These are phyloP conservation scores for Bombycilla garrulus DNA, from an alignment of 2,113 vertebrate species.

Conservation along the genomic window DNA sequence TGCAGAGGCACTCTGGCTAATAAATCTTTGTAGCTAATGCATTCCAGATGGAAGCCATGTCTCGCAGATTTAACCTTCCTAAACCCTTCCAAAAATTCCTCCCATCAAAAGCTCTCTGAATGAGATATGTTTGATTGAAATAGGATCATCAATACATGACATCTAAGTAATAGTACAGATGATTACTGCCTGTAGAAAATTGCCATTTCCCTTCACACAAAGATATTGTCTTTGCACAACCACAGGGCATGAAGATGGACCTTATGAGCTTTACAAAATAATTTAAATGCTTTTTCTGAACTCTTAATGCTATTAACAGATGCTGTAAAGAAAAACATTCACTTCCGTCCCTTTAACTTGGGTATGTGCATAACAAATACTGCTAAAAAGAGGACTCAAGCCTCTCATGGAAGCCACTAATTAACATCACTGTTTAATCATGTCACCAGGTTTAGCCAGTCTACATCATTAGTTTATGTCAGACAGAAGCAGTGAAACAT, in stretches of 20 bases:
- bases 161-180: conserved; percentile 78
- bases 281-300: conserved; percentile 54
- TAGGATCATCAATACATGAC: conserved; percentile 82
- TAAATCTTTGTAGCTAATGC: conserved; percentile 90
- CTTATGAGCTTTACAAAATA: conserved; percentile 27
- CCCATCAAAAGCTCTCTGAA: conserved; percentile 78
- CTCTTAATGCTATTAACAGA: conserved; percentile 39
- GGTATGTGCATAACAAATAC: conserved; percentile 36
- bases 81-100: conserved; percentile 89
- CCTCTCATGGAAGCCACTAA: conserved; percentile 68
- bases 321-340: conserved; percentile 13
- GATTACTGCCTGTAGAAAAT: conserved; percentile 73
- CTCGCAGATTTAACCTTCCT: conserved; percentile 90
- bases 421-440: conserved; percentile 79
- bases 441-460: conserved; percentile 72
- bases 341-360: conserved; percentile 66
- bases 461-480: conserved; percentile 82
- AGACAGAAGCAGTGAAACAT: conserved; percentile 63
- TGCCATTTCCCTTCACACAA: conserved; percentile 59
- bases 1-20: conserved; percentile 86
- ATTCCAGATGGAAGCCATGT: conserved; percentile 92
- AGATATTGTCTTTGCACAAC: conserved; percentile 64
- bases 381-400: conserved; percentile 54
- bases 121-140: conserved; percentile 86
- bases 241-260: conserved; percentile 37